These are phyloP conservation scores for Dolichallabes microphthalmus DNA, from an alignment of 2,113 vertebrate species.

Conservation along the genomic window DNA sequence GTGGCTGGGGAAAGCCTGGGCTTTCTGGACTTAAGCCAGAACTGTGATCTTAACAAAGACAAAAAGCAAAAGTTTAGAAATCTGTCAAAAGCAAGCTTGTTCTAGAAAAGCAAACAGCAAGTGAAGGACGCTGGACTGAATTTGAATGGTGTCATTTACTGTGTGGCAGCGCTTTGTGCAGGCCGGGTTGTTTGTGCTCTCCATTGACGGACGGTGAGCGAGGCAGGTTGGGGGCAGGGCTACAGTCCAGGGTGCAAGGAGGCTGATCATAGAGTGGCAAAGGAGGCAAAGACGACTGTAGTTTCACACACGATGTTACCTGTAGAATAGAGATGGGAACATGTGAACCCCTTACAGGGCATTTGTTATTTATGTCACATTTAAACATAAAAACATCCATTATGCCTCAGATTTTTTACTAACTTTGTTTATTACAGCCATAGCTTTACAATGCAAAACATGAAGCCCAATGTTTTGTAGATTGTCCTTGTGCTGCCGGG, in stretches of 20 bases:
- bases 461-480: too few relatives aligned
- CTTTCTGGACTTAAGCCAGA: slow-evolving; percentile 82
- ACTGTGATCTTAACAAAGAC: slow-evolving; percentile 75
- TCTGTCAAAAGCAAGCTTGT: neutral
- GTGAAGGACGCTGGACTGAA: neutral
- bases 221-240: slow-evolving; percentile 81
- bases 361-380: neutral
- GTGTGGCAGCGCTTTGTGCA: slow-evolving; percentile 66
- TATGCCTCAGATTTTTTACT: neutral
- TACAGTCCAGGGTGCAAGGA: slow-evolving; percentile 84
- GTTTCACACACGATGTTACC: slow-evolving; percentile 78
- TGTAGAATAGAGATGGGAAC: slow-evolving; percentile 23
- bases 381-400: neutral
- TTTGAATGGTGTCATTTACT: slow-evolving; percentile 60
- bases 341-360: neutral
- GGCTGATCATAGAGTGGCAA: slow-evolving; percentile 93
- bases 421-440: neutral
- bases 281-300: slow-evolving; percentile 80
- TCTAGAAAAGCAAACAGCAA: neutral
- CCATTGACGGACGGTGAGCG: slow-evolving; percentile 86
- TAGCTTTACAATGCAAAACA: too few relatives aligned
- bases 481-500: too few relatives aligned
- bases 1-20: slow-evolving; percentile 81
- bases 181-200: slow-evolving; percentile 72
- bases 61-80: neutral